Evolutionary conservation across 2,888 invertebrate species (phyloP).

Genomic region (Cosmopolites sordidus): DNA sequence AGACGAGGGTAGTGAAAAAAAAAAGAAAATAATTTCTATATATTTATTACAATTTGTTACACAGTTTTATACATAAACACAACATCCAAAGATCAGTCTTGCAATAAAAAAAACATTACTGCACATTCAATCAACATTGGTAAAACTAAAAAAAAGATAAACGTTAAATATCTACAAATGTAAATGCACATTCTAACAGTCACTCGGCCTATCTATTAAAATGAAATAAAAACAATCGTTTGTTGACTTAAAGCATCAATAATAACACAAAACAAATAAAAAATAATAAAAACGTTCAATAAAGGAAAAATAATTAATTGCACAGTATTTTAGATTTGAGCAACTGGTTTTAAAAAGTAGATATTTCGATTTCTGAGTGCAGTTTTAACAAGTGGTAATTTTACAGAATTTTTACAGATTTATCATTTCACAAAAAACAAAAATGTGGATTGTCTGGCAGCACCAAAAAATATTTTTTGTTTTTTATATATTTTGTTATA

Average conservation of each 20-base stretch:
- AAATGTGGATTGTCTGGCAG: constrained; percentile 10
- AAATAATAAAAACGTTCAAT: constrained; percentile 22
- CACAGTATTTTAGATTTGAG: constrained; percentile 34
- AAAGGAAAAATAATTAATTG: constrained; percentile 29
- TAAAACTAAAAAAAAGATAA: constrained; percentile 27
- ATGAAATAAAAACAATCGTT: constrained; percentile 9
- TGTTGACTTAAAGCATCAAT: constrained; percentile 23
- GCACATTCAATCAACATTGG: constrained; percentile 34
- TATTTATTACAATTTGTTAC: constrained; percentile 37
- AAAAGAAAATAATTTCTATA: constrained; percentile 6
- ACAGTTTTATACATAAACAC: constrained; percentile 44
- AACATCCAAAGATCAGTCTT: constrained; percentile 51
- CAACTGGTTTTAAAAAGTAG: constrained; percentile 27
- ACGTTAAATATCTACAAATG: constrained; percentile 35
- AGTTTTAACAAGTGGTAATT: constrained; percentile 36
- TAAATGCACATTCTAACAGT: constrained; percentile 50
- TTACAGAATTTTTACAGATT: constrained; percentile 1
- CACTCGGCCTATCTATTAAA: constrained; percentile 46
- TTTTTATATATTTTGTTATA: too few relatives aligned
- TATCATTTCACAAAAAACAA: constrained; percentile 4
- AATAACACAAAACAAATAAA: constrained; percentile 26
- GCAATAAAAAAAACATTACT: constrained; percentile 39
- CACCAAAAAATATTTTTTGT: too few relatives aligned
- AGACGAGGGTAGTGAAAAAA: background rate
- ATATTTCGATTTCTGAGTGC: constrained; percentile 29